Conservation (phyloP, 1,140 invertebrate species). For the Battus philenor region DNA sequence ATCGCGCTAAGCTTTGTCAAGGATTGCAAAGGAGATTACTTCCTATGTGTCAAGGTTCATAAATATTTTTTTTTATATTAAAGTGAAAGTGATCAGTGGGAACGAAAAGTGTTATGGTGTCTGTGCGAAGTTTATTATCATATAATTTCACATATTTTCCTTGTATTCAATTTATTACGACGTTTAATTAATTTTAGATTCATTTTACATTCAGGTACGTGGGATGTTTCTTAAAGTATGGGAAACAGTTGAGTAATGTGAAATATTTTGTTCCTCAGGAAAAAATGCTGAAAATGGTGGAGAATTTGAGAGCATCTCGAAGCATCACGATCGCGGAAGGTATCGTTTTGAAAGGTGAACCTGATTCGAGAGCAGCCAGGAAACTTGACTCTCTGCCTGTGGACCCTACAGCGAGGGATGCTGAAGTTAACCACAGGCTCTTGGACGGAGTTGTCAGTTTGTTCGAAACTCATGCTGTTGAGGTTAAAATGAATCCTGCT, state of each 20-base stretch:
- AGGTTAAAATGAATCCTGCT: slow-evolving; percentile 63
- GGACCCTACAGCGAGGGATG: slow-evolving; percentile 55
- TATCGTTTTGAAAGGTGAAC: slow-evolving; percentile 50
- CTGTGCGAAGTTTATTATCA: slow-evolving; percentile 1
- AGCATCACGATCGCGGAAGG: slow-evolving; percentile 57
- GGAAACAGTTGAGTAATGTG: no score
- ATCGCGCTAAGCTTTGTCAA: slow-evolving; percentile 58
- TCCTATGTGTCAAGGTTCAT: slow-evolving; percentile 67
- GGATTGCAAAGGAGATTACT: slow-evolving; percentile 61
- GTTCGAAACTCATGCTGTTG: slow-evolving; percentile 61
- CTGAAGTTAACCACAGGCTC: slow-evolving; percentile 62
- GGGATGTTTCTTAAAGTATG: no score
- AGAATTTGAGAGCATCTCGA: slow-evolving; percentile 51
- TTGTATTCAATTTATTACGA: neutral
- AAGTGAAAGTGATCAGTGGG: slow-evolving; percentile 62
- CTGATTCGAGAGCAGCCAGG: slow-evolving; percentile 39
- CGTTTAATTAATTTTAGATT: neutral
- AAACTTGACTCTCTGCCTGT: slow-evolving; percentile 53
- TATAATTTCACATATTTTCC: neutral
- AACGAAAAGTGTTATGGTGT: slow-evolving; percentile 35
- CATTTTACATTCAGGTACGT: neutral
- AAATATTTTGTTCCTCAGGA: slow-evolving; percentile 50
- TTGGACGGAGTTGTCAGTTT: slow-evolving; percentile 61
- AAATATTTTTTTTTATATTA: slow-evolving; percentile 44
- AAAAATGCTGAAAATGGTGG: slow-evolving; percentile 60